A percentile compares a stretch with the other conserved stretches of the same genome.
phyloP scores from a whole-genome alignment of 2,113 vertebrate species.

The Rhea pennata region DNA sequence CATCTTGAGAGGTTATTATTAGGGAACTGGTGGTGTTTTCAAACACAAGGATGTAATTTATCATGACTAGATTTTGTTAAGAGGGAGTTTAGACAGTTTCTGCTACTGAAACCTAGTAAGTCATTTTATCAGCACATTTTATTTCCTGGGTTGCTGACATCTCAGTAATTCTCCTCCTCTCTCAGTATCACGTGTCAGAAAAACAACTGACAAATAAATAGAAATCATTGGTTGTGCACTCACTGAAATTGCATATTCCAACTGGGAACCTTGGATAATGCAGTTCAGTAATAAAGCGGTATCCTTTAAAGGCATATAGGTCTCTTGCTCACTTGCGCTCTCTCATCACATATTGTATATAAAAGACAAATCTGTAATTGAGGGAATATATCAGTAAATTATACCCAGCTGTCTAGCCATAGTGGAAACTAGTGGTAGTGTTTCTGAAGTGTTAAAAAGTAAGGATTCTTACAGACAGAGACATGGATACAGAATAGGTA shows the following conservation, averaged over 20 bases:
- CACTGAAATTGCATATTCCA: slow-evolving; percentile 49
- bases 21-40: slow-evolving; percentile 17
- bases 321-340: not conserved
- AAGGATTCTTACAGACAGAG: not conserved
- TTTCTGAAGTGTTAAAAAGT: not conserved
- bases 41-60: slow-evolving; percentile 42
- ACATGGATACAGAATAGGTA: not conserved
- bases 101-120: slow-evolving; percentile 18
- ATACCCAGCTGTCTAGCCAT: not conserved
- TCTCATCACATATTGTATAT: not conserved
- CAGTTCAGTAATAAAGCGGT: slow-evolving; percentile 7
- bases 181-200: not conserved
- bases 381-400: not conserved
- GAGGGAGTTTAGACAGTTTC: slow-evolving; percentile 33
- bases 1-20: slow-evolving; percentile 43
- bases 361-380: not conserved
- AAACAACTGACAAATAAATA: slow-evolving; percentile 61
- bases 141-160: not conserved
- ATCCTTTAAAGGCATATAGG: not conserved
- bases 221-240: slow-evolving; percentile 41
- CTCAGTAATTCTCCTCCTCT: not conserved
- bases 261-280: slow-evolving; percentile 48
- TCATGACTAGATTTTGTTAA: slow-evolving; percentile 42
- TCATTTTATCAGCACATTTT: slow-evolving; percentile 51
- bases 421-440: not conserved